phyloP scores from a whole-genome alignment of 2,797 vertebrate genomes.

The Diplodus sargus region DNA sequence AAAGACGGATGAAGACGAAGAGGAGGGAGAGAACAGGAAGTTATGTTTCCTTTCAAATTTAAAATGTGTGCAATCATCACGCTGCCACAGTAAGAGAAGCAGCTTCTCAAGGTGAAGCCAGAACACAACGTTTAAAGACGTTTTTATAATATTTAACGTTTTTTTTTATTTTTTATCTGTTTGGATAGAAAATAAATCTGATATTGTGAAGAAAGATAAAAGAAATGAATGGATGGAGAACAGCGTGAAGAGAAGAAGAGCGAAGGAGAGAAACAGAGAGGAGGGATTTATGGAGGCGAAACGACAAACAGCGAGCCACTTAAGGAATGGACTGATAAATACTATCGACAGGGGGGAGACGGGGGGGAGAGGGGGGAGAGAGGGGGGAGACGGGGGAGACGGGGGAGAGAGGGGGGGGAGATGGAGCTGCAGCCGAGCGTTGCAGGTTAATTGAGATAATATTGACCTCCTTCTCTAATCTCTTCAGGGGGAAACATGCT shows the following conservation, averaged over 20 bases:
- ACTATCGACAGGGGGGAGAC: constrained; percentile 81
- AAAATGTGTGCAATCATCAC: not conserved
- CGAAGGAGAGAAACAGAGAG: constrained; percentile 4
- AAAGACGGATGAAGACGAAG: not conserved
- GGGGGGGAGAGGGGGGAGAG: not conserved
- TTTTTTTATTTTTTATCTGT: too few species aligned
- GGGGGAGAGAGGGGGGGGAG: constrained; percentile 33
- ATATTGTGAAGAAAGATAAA: not conserved
- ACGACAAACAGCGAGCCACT: constrained; percentile 65
- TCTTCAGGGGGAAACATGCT: constrained; percentile 79
- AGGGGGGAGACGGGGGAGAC: constrained; percentile 54
- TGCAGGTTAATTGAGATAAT: constrained; percentile 90
- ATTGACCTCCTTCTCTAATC: constrained; percentile 88
- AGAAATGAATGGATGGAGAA: not conserved
- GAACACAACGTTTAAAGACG: too few species aligned
- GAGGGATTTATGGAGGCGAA: constrained; percentile 51
- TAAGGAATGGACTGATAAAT: constrained; percentile 82
- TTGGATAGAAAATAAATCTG: too few species aligned
- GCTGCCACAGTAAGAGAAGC: too few species aligned
- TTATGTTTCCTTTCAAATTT: not conserved
- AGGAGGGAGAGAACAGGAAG: not conserved
- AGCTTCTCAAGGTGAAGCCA: too few species aligned
- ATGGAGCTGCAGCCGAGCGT: constrained; percentile 61
- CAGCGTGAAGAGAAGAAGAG: too few species aligned
- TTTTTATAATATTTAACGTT: too few species aligned